Conservation (phyloP, 2,888 invertebrate species). For the Calameuta filiformis region DNA sequence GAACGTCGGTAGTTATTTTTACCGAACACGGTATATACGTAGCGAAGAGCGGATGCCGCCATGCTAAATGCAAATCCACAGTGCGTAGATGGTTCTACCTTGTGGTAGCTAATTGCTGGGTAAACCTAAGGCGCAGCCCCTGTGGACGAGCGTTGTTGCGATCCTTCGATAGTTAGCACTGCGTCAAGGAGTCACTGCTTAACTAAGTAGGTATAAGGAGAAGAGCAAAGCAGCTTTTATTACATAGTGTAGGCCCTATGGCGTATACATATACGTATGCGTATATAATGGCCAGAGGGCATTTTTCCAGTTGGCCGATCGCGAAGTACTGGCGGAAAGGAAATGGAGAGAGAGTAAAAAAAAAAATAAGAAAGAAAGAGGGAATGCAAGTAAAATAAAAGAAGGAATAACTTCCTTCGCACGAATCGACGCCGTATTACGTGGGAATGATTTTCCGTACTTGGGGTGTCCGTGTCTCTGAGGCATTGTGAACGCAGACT, state of each 20-base stretch:
- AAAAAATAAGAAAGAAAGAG: neutral
- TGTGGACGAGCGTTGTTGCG: neutral
- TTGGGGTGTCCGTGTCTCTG: neutral
- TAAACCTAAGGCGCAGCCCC: constrained; percentile 29
- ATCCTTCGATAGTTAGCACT: constrained; percentile 17
- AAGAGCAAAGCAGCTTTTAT: neutral
- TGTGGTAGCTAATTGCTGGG: constrained; percentile 46
- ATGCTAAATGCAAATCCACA: constrained; percentile 26
- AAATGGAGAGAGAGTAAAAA: neutral
- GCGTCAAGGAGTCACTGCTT: neutral
- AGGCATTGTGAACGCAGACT: constrained; percentile 20
- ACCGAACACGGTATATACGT: neutral
- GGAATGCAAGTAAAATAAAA: neutral
- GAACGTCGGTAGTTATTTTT: constrained; percentile 16
- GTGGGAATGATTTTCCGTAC: neutral
- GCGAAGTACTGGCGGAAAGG: neutral
- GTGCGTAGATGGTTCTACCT: constrained; percentile 12
- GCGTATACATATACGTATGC: neutral
- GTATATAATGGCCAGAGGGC: neutral
- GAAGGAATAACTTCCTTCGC: neutral
- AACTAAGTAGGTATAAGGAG: neutral
- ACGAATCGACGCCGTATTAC: neutral
- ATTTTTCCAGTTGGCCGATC: constrained; percentile 8
- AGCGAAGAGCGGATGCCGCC: neutral
- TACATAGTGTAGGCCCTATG: neutral